Evolutionary conservation across 2,113 vertebrate genomes (phyloP), one percentile per base, ranked within the genome.

Genomic region (Notothenia coriiceps): DNA sequence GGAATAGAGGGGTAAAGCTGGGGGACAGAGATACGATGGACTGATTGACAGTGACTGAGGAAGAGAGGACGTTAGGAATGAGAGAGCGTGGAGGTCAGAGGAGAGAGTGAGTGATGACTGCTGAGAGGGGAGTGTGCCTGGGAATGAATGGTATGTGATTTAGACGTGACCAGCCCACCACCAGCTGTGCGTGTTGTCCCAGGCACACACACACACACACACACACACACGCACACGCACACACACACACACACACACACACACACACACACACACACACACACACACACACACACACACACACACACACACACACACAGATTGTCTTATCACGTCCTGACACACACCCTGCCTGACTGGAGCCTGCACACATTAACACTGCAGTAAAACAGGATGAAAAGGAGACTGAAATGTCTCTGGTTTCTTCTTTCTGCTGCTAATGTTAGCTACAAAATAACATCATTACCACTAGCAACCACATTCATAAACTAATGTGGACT

Each of bases 91-190:
- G 75, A 51, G 81, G 81, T 81, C 50, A 80, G 77, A 51, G 33
- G 77, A 81, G 79, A 85, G 73, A 84, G 88, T 35, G 87, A 88
- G 25, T 70, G 81, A 86, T 43, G 77, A 66, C 73, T 82, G 74
- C 15, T 91, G 89, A 87, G 83, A 89, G 81, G 70, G 51, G 74
- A 80, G 72, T 11, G 54, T 54, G 87, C 63, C 75, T 85, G 78
- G 84, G 90, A 89, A 92, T 88, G 89, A 82, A 35, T 71, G 91
- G 85, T 80, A 92, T 92, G 90, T 77, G 65, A 80, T 78, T 77
- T 46, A 80, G 77, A 83, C 57, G 54, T 70, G 86, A 87, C 87
- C 66, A 80, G 67, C 81, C 90, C 85, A 79, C 73, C 79, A 86
- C 85, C 92, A 92, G 92, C 93, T 93, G 91, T 81, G 90, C 65